phyloP scores from a whole-genome alignment of 2,797 vertebrate species.

The Pelochelys cantorii region DNA sequence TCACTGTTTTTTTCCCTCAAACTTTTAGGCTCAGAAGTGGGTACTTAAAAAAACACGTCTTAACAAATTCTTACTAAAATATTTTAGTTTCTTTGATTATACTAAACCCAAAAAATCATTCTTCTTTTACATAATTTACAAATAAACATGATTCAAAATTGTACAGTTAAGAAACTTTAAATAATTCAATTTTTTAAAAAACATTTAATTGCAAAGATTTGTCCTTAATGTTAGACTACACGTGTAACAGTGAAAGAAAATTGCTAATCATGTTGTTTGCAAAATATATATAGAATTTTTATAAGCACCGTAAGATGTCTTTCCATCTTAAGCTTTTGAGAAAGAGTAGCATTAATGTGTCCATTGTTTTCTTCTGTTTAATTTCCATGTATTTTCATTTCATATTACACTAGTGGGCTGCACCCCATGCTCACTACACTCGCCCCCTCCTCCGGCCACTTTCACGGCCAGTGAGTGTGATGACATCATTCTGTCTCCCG shows the following conservation, averaged over 20 bases:
- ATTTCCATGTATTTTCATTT: slow-evolving; percentile 55
- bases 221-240: rapidly evolving
- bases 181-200: slow-evolving; percentile 6
- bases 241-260: not conserved
- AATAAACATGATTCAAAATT: not conserved
- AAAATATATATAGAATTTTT: not conserved
- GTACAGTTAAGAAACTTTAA: not conserved
- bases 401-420: no score
- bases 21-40: not conserved
- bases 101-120: not conserved
- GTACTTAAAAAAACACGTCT: not conserved
- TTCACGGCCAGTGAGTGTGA: no score
- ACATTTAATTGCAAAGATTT: not conserved
- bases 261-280: not conserved
- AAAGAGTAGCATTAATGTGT: slow-evolving; percentile 20
- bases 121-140: not conserved
- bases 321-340: not conserved
- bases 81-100: not conserved
- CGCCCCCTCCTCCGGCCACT: no score
- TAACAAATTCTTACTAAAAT: not conserved
- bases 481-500: no score
- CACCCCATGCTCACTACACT: no score
- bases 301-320: not conserved
- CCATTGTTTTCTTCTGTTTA: slow-evolving; percentile 36
- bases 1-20: not conserved